Conservation (phyloP, 2,113 vertebrate genomes). For the Seriola aureovittata region DNA sequence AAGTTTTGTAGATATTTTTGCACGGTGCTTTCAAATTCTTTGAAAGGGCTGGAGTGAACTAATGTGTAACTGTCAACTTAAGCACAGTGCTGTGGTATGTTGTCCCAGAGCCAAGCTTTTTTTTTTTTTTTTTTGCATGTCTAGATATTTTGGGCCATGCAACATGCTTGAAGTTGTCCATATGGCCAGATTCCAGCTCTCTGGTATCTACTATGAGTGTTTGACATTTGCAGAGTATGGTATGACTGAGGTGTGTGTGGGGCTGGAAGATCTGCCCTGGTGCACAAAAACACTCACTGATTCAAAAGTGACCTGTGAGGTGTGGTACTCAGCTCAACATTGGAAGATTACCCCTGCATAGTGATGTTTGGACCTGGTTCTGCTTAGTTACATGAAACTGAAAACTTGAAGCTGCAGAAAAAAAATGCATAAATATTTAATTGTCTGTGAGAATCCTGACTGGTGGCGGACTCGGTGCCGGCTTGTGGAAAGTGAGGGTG, state of each 20-base stretch:
- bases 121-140: not conserved
- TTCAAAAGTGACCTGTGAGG: not conserved
- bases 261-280: not conserved
- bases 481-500: slow-evolving; percentile 8
- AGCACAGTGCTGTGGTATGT: slow-evolving; percentile 15
- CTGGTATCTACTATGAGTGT: slow-evolving; percentile 1
- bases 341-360: not conserved
- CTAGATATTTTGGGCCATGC: not conserved
- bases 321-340: not conserved
- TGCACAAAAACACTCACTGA: slow-evolving; percentile 20
- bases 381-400: slow-evolving; percentile 12
- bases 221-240: slow-evolving; percentile 18
- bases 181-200: slow-evolving; percentile 14
- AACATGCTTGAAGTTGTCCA: slow-evolving; percentile 44
- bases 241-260: slow-evolving; percentile 1
- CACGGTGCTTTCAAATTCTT: not conserved
- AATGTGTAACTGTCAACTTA: slow-evolving; percentile 8
- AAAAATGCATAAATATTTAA: slow-evolving; percentile 26
- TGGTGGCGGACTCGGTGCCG: not conserved
- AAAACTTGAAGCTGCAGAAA: not conserved
- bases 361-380: slow-evolving; percentile 22
- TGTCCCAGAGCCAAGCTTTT: slow-evolving; percentile 21
- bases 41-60: not conserved
- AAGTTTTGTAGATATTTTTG: not conserved
- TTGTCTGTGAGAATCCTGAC: slow-evolving; percentile 22